Evolutionary conservation across 2,797 vertebrate genomes (phyloP), one percentile per base, ranked within the genome.

Genomic region (Lateolabrax maculatus): DNA sequence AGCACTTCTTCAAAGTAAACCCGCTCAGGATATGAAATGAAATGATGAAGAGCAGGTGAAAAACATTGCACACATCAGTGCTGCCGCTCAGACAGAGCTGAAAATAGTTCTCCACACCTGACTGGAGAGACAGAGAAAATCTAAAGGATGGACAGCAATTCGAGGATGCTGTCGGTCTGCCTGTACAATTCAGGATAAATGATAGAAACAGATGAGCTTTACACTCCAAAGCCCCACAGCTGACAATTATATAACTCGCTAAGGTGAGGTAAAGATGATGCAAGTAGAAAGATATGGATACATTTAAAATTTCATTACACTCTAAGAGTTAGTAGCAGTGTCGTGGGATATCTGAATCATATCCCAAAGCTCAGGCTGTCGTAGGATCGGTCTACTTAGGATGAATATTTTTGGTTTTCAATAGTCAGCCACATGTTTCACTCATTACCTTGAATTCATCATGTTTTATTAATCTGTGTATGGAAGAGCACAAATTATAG

Each of bases 21-120:
- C 74, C 48, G 77, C 86, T 76, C 87, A 81, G 84, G 85, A 91
- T 93, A 90, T 86, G 84, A 92, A 92, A 91, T 85, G 80, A 92
- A 93, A 94, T 90, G 92, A 95, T 94, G 93, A 93, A 91, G 91
- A 92, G 91, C 89, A 85, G 83, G 84, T 89, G 75, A 86, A 93
- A 92, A 94, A 91, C 93, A 94, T 81, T 91, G 88, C 90, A 92
- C 90, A 93, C 87, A 94, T 93, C 93, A 92, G 90, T 89, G 90
- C 79, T 82, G 89, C 86, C 12, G 84, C 79, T 93, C 86, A 89
- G 87, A 90, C 77, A 23, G 85, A 87, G 90, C 85, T 87, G 84
- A 89, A 92, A 93, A 91, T 88, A 90, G 87, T 86, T 83, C 89
- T 91, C 84, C 80, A 89, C 90, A 89, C 83, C 85, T 85, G 90